Evolutionary conservation across 1,140 invertebrate genomes (phyloP), one percentile per base, ranked within the genome.

Genomic region (Trialeurodes vaporariorum): DNA sequence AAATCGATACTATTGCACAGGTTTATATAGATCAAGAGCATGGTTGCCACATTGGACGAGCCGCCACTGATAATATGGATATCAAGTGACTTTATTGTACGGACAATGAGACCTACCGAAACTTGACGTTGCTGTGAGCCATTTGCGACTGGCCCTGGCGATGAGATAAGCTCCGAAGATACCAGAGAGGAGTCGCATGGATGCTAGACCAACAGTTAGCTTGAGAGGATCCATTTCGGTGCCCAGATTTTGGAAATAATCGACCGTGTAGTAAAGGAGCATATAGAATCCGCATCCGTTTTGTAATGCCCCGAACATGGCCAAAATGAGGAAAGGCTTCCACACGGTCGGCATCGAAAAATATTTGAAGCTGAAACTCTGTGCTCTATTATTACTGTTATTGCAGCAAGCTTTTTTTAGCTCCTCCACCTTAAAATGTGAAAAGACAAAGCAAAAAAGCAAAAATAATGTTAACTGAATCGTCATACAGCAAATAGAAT

Each of bases 251-350:
- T 77, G 70, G 67, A 84, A 85, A 68, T 84, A 80, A 17, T 83
- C 81, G 2, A 85, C 82, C 1, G 86, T 83, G 72, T 88, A 89
- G 72, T 87, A 87, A 70, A 88, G 84, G 9, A 90, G 78, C 1
- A 85, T 83, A 75, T 88, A 85, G 40, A 79, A 77, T 9, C 84
- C 85, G 1, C 82, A 80, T 1, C 84, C 72, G 73, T 86, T 84
- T 75, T 86, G 85, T 11, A 84, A 78, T 0, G 81, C 61, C 69
- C 85, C 81, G 27, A 85, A 75, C 1, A 78, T 60, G 0, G 81
- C 59, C 2, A 84, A 76, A 11, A 84, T 79, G 0, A 78, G 59
- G 0, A 83, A 70, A 1, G 85, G 84, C 70, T 84, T 85, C 68
- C 72, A 74, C 2, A 69, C 73, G 68, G 72, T 70, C 22, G 73